phyloP scores from a whole-genome alignment of 2,797 vertebrate species.

The Coreius guichenoti region DNA sequence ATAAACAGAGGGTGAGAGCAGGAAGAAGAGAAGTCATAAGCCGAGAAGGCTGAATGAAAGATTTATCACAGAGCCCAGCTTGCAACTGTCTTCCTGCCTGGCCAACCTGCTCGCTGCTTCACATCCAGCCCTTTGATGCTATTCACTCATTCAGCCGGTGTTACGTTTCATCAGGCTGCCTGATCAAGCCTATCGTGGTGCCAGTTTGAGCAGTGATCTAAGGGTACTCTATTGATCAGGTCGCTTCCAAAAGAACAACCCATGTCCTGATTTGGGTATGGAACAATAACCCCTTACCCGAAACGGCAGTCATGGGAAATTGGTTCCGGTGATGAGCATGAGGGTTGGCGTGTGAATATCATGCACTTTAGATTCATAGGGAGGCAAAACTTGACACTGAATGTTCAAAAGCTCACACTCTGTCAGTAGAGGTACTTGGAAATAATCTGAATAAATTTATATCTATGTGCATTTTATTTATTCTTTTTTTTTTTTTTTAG shows the following conservation, averaged over 20 bases:
- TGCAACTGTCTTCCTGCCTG: slow-evolving; percentile 36
- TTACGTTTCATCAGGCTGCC: slow-evolving; percentile 36
- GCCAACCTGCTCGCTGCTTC: slow-evolving; percentile 19
- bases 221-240: slow-evolving; percentile 55
- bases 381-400: not conserved
- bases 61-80: slow-evolving; percentile 42
- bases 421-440: not conserved
- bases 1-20: not conserved
- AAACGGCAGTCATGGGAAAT: not conserved
- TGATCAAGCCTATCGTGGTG: slow-evolving; percentile 37
- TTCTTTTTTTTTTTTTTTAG: not conserved
- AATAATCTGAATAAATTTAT: not conserved
- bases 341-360: slow-evolving; percentile 3
- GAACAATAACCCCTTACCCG: slow-evolving; percentile 7
- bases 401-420: not conserved
- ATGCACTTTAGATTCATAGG: not conserved
- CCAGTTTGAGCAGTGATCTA: slow-evolving; percentile 48
- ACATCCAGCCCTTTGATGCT: slow-evolving; percentile 39
- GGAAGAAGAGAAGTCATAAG: slow-evolving; percentile 15
- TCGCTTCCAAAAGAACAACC: slow-evolving; percentile 27
- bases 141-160: slow-evolving; percentile 42
- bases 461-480: not conserved
- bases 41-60: slow-evolving; percentile 21
- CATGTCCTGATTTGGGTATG: slow-evolving; percentile 25
- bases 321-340: not conserved